A percentile compares a stretch with the other conserved stretches of the same genome.
These are phyloP conservation scores for Drosophila kambysellisi DNA, from an alignment of 2,888 invertebrate species.

Conservation along the genomic window DNA sequence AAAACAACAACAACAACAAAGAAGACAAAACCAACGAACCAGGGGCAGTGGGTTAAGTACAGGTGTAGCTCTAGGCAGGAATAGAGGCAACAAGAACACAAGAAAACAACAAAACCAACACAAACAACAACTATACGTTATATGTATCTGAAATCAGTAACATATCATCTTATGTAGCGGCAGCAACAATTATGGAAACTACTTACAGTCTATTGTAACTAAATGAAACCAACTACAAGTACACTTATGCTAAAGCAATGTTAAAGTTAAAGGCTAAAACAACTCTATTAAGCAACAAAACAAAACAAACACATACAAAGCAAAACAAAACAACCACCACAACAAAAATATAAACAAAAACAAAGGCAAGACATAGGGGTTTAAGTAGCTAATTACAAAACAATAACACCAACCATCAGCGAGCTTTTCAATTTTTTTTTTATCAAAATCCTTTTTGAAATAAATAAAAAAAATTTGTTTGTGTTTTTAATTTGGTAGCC, in stretches of 20 bases:
- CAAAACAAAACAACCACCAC: constrained; percentile 20
- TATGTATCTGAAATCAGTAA: constrained; percentile 75
- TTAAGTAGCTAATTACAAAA: constrained; percentile 59
- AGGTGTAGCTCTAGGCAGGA: constrained; percentile 29
- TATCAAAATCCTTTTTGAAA: constrained; percentile 13
- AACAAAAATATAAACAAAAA: constrained; percentile 11
- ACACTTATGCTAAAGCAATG: constrained; percentile 57
- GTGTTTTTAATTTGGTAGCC: constrained; percentile 22
- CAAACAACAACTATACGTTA: constrained; percentile 24
- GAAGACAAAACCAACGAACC: constrained; percentile 40
- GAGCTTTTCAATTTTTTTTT: constrained; percentile 16
- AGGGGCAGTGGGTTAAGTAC: constrained; percentile 26
- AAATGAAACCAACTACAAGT: constrained; percentile 61
- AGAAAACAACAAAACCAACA: constrained; percentile 22
- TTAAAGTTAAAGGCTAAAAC: constrained; percentile 53
- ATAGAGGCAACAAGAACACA: constrained; percentile 23
- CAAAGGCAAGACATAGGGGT: constrained; percentile 58
- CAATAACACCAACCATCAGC: constrained; percentile 18
- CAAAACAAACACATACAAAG: constrained; percentile 15
- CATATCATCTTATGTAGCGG: constrained; percentile 83
- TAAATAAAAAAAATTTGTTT: constrained; percentile 15
- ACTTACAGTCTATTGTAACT: constrained; percentile 62
- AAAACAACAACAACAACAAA: constrained; percentile 4
- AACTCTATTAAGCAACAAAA: constrained; percentile 15
- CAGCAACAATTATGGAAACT: constrained; percentile 49